Evolutionary conservation across 1,140 invertebrate genomes (phyloP), one percentile per base, ranked within the genome.

Genomic region (Bombus confusus): DNA sequence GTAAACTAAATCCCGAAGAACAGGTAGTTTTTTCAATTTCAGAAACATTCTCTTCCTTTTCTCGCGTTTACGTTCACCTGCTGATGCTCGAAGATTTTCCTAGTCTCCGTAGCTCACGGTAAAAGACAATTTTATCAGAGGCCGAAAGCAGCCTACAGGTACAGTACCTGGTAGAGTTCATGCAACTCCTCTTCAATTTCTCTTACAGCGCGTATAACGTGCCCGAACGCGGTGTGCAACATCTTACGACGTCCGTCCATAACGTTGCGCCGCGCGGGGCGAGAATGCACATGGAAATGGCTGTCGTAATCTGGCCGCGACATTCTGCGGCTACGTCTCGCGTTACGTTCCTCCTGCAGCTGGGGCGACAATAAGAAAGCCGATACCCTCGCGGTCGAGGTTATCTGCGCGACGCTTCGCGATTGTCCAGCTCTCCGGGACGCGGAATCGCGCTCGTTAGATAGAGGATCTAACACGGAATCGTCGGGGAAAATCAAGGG

Each of bases 321-420:
- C 83, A 52, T 86, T 82, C 85, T 68, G 57, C 68, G 73, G 81
- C 52, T 31, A 47, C 41, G 76, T 80, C 86, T 90, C 88, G 88
- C 83, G 76, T 90, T 90, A 90, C 88, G 75, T 64, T 86, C 79
- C 75, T 68, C 59, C 71, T 79, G 41, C 84, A 52, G 22, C 52
- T 57, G 39, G 28, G 13, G 57, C 72, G 86, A 85, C 82, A 86
- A 90, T 83, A 85, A 88, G 86, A 80, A 90, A 90, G 83, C 66
- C 69, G 88, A 91, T 91, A 91, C 80, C 74, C 72, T 34, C 76
- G 4, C 57, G 59, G 41, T 47, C 66, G 72, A 59, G 74, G 85
- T 83, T 86, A 86, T 90, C 86, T 88, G 39, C 64, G 5, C 66
- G 37, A 41, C 80, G 74, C 31, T 72, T 31, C 83, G 73, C 68